phyloP scores from a whole-genome alignment of 2,113 vertebrate species.

The Turdus rufiventris region DNA sequence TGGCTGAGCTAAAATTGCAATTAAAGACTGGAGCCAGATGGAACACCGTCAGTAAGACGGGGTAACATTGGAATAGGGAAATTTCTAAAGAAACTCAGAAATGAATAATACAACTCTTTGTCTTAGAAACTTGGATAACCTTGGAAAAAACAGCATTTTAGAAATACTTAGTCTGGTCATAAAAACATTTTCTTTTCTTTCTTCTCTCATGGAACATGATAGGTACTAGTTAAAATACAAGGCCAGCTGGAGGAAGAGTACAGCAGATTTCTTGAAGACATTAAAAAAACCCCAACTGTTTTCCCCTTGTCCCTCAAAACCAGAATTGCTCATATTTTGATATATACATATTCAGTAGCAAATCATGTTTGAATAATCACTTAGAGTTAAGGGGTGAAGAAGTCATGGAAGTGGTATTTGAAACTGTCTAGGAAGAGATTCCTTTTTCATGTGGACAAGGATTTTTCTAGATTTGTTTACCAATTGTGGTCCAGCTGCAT shows the following conservation, averaged over 20 bases:
- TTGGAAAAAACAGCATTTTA: not conserved
- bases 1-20: not conserved
- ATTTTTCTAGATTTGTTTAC: not conserved
- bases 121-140: not conserved
- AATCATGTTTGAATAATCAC: not conserved
- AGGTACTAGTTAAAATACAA: not conserved
- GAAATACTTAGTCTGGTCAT: not conserved
- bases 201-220: not conserved
- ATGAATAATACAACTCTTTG: not conserved
- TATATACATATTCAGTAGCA: not conserved
- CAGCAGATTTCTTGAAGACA: not conserved
- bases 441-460: not conserved
- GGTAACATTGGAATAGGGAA: not conserved
- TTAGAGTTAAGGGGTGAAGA: not conserved
- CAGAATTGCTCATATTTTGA: not conserved
- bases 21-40: not conserved
- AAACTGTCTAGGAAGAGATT: not conserved
- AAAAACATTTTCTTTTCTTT: not conserved
- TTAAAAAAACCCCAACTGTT: accelerated
- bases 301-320: not conserved
- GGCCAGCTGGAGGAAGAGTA: not conserved
- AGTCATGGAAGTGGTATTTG: not conserved
- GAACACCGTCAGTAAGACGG: not conserved
- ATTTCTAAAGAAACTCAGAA: not conserved
- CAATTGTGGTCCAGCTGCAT: not conserved